Evolutionary conservation across 2,797 vertebrate genomes (phyloP).

Genomic region (Acanthurus lineatus): DNA sequence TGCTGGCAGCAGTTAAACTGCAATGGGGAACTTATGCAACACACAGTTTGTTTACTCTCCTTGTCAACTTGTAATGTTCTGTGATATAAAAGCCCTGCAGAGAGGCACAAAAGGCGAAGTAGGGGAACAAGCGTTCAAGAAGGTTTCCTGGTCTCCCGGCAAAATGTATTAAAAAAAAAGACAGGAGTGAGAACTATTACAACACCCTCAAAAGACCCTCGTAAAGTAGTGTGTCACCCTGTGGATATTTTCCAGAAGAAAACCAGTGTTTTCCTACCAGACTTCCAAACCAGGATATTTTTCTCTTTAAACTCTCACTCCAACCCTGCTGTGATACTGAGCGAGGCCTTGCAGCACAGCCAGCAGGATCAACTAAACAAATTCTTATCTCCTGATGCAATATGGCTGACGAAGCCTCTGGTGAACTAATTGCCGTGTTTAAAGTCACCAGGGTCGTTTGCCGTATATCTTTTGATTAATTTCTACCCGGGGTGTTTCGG

Average conservation of each 20-base stretch:
- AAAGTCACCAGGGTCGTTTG: conserved; percentile 15
- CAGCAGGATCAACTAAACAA: conserved; percentile 62
- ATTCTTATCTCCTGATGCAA: conserved; percentile 76
- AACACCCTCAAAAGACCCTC: conserved; percentile 77
- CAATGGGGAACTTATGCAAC: conserved; percentile 41
- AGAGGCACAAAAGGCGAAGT: conserved; percentile 42
- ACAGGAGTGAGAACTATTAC: conserved; percentile 80
- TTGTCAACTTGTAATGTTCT: conserved; percentile 43
- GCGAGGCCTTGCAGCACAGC: conserved; percentile 51
- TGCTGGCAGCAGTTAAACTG: conserved; percentile 9
- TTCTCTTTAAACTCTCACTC: conserved; percentile 71
- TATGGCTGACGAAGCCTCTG: conserved; percentile 58
- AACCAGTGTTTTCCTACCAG: conserved; percentile 82
- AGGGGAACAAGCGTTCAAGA: conserved; percentile 52
- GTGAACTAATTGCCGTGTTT: conserved; percentile 46
- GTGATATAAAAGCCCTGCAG: conserved; percentile 48
- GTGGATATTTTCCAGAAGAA: conserved; percentile 81
- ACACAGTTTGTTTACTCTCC: conserved; percentile 47
- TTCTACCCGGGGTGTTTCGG: conserved; percentile 13
- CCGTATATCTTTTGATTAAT: conserved; percentile 11
- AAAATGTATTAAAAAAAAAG: conserved; percentile 52
- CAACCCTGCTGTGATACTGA: conserved; percentile 62
- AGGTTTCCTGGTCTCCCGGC: conserved; percentile 56
- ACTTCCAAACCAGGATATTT: conserved; percentile 80
- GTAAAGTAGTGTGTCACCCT: conserved; percentile 83